Base-by-base conservation (phyloP, 1,140 invertebrate species). In the Drosophila albomicans region DNA sequence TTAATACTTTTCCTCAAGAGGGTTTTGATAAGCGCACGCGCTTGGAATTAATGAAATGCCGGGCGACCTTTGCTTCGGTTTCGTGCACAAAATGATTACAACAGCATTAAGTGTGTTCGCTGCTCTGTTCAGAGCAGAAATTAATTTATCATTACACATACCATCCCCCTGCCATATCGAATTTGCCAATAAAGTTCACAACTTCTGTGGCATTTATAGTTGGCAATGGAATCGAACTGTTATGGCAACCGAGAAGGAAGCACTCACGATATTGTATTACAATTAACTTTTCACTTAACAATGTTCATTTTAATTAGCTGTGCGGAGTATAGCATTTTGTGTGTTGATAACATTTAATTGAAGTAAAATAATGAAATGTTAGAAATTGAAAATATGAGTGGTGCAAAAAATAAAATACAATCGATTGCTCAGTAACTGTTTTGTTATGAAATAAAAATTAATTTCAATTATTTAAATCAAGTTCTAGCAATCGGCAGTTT, bases 41-140 rank as follows among this genome's bases (percentile, higher is more conserved):
- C 49, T 71, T 38, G 11, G 59, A 88, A 84, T 88, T 88, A 89
- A 88, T 88, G 87, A 89, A 85, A 75, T 79, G 61, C 51, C 67
- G 25, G 68, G 68, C 70, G 66, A 78, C 74, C 74, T 75, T 65
- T 70, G 20, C 20, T 20, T 7, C 43, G 20, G 63, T 25, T 64
- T 56, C 30, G 49, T 43, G 61, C 69, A 71, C 46, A 61, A 54
- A 75, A 7, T 15, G 46, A 52, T 25, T 64, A 25, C 46, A 38
- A 45, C 11, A 38, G 52, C 5, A 56, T 41, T 57, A 57, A 10
- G 16, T 20, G 15, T 41, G 54, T 57, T 57, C 10, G 13, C 6
- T 57, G 54, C 46, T 30, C 41, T 58, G 69, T 57, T 65, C 49
- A 32, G 41, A 65, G 56, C 48, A 54, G 15, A 69, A 81, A 62